Evolutionary conservation across 1,140 invertebrate genomes (phyloP).

Genomic region (Matsumurasca onukii): DNA sequence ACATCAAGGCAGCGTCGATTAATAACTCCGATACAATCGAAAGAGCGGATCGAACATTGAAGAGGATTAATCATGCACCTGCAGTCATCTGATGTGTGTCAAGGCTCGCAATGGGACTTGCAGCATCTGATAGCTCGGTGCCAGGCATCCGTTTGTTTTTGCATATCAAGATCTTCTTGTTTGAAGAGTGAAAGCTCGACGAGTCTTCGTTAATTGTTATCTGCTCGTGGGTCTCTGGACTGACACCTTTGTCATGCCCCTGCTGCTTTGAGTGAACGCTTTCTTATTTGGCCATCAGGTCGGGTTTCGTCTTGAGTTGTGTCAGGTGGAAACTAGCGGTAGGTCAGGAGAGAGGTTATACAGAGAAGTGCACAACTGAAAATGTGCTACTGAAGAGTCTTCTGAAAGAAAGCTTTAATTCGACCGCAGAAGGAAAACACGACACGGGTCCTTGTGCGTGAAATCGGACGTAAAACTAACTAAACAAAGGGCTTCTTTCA

Average conservation of each 20-base stretch:
- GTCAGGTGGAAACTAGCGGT: too few species aligned
- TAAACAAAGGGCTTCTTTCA: too few species aligned
- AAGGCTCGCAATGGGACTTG: not conserved
- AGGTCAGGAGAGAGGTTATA: too few species aligned
- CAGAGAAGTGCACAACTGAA: too few species aligned
- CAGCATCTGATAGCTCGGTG: not conserved
- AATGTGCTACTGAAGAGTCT: too few species aligned
- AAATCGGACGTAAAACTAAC: too few species aligned
- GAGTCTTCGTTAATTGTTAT: not conserved
- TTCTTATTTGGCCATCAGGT: too few species aligned
- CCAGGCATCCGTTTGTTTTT: not conserved
- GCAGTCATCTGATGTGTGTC: not conserved
- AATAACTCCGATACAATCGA: not conserved
- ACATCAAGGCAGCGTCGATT: not conserved
- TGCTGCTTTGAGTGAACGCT: too few species aligned
- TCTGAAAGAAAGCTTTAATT: too few species aligned
- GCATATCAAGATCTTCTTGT: not conserved
- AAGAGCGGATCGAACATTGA: not conserved
- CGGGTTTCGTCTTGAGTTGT: too few species aligned
- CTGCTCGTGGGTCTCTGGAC: not conserved
- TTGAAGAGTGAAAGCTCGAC: not conserved
- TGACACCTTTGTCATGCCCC: not conserved
- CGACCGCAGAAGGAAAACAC: too few species aligned
- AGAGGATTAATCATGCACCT: not conserved
- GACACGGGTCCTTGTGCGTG: too few species aligned